Conservation (phyloP, 53 echinoderm and acorn worm species). For the Echinarachnius parma region DNA sequence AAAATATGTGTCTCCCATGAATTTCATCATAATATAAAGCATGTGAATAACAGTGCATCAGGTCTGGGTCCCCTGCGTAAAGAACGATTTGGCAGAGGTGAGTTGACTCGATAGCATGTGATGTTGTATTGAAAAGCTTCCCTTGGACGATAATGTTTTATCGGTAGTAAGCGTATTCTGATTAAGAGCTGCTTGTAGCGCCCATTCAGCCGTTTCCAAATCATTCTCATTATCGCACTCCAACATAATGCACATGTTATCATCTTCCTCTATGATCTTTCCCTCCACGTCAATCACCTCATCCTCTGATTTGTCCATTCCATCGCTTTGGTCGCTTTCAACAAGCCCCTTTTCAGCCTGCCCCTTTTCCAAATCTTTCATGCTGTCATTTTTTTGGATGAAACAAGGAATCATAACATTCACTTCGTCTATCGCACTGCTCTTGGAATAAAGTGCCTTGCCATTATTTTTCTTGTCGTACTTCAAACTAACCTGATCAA, state of each 20-base stretch:
- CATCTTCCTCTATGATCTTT: slow-evolving; percentile 14
- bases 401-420: slow-evolving; percentile 21
- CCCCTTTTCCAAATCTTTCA: background rate
- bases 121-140: too few species aligned
- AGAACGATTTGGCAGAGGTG: too few species aligned
- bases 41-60: too few species aligned
- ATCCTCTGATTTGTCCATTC: background rate
- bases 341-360: background rate
- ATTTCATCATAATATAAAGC: too few species aligned
- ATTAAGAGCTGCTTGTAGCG: slow-evolving; percentile 11
- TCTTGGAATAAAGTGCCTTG: slow-evolving; percentile 2
- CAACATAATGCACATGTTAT: slow-evolving; percentile 36
- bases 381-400: background rate
- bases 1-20: too few species aligned
- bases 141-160: too few species aligned
- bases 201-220: slow-evolving; percentile 3
- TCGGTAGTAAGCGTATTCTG: too few species aligned
- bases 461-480: background rate
- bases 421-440: background rate
- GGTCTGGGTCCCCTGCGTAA: too few species aligned
- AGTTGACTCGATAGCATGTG: too few species aligned
- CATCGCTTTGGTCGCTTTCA: background rate
- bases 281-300: slow-evolving; percentile 29
- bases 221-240: slow-evolving; percentile 29
- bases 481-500: background rate